Evolutionary conservation across 2,888 invertebrate species (phyloP).

Genomic region (Dryocosmus kuriphilus): DNA sequence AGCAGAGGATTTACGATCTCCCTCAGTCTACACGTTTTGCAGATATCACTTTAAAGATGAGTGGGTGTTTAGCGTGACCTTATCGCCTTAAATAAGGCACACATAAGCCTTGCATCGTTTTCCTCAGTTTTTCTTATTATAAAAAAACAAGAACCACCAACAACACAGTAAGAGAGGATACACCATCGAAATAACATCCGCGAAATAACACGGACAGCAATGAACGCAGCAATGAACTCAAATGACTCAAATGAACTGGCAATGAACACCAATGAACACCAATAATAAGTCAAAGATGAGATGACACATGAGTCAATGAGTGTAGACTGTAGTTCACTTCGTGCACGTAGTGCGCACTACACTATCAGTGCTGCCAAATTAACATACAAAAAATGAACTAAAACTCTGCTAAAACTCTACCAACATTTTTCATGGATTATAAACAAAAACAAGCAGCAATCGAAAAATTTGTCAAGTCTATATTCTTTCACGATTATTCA

Average conservation of each 20-base stretch:
- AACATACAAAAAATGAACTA: no score
- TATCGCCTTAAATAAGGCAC: background rate
- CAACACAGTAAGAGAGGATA: background rate
- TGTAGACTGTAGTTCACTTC: no score
- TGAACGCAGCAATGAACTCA: no score
- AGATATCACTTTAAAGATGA: background rate
- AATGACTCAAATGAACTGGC: no score
- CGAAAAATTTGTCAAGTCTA: no score
- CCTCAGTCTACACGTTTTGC: background rate
- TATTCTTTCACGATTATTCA: no score
- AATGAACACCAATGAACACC: no score
- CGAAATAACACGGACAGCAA: background rate
- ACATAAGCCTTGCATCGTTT: background rate
- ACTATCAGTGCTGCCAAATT: background rate
- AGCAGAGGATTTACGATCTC: background rate
- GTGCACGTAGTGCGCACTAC: no score
- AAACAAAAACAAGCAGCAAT: no score
- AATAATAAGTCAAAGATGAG: no score
- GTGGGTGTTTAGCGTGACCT: background rate
- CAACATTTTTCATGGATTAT: no score
- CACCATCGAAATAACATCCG: background rate
- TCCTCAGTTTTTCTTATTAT: background rate
- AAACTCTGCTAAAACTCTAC: no score
- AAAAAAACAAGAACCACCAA: background rate
- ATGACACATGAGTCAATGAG: background rate